Base-by-base conservation (phyloP, 2,888 invertebrate genomes). In the Odontocolon sp. region DNA sequence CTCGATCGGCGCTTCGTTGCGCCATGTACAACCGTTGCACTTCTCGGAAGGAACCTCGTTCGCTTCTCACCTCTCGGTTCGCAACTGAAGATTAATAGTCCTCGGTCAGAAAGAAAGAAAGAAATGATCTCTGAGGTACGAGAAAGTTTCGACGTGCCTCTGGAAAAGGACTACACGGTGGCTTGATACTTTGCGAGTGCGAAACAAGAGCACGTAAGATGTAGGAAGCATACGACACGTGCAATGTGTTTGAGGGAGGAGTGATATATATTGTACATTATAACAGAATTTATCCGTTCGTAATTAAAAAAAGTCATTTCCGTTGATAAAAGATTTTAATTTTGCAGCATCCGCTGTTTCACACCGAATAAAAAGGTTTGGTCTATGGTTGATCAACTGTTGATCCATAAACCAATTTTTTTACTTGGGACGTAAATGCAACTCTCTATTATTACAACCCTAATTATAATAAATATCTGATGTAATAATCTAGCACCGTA, bases 41-140 rank as follows among this genome's bases (percentile, higher is more conserved):
- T 84, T 84, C 85, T 85, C 77, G 81, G 84, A 85, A 85, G 76
- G 71, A 56, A 76, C 61, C 78, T 70, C 78, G 78, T 77, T 75
- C 66, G 80, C 66, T 71, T 69, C 59, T 75, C 71, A 75, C 75
- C 71, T 80, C 79, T 33, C 61, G 66, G 59, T 56, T 70, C 67
- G 64, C 38, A 50, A 80, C 70, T 26, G 72, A 82, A 85, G 85
- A 85, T 85, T 85, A 85, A 85, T 84, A 82, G 85, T 82, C 76
- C 36, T 38, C 78, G 57, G 69, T 21, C 31, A 11, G 67, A 64
- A 50, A 50, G 36, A 36, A 47, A 64, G 64, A 40, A 50, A 54
- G 68, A 56, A 54, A 57, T 67, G 36, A 59, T 31, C 14, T 14
- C 8, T 72, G 61, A 61, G 52, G 45, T 33, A 76, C 69, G 74